Conservation (phyloP, 2,797 vertebrate genomes). For the Bothrops alternatus region DNA sequence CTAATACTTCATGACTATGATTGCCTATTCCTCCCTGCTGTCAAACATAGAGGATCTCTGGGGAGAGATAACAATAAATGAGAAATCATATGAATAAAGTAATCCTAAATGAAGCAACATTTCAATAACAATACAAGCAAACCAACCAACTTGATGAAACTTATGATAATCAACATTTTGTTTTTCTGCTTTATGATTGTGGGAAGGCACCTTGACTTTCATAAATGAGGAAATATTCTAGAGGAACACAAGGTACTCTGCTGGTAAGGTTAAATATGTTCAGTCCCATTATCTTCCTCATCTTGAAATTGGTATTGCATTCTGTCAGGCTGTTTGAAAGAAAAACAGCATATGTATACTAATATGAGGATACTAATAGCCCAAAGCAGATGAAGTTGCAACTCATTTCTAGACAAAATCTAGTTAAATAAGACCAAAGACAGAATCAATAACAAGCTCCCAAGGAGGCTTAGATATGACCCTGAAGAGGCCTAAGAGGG, state of each 20-base stretch:
- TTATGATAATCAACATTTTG: not conserved
- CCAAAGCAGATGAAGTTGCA: conserved; percentile 16
- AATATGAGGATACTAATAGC: not conserved
- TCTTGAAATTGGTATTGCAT: not conserved
- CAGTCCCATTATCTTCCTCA: not conserved
- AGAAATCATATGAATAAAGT: not conserved
- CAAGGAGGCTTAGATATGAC: conserved; percentile 27
- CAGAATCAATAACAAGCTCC: conserved; percentile 29
- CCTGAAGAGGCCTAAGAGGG: conserved; percentile 26
- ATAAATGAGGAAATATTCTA: not conserved
- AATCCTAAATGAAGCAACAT: not conserved
- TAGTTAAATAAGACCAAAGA: conserved; percentile 23
- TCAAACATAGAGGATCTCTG: not conserved
- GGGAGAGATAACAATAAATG: not conserved
- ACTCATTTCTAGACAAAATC: conserved; percentile 27
- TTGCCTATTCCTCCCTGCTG: not conserved
- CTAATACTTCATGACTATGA: not conserved
- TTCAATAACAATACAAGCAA: not conserved
- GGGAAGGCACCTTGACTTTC: not conserved
- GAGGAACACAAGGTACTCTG: not conserved
- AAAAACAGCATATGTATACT: not conserved
- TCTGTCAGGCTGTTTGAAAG: not conserved
- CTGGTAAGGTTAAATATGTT: not conserved
- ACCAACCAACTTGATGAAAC: not conserved
- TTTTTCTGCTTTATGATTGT: not conserved